These are phyloP conservation scores for Notarius quadriscutis DNA, from an alignment of 2,113 vertebrate genomes.

Conservation along the genomic window DNA sequence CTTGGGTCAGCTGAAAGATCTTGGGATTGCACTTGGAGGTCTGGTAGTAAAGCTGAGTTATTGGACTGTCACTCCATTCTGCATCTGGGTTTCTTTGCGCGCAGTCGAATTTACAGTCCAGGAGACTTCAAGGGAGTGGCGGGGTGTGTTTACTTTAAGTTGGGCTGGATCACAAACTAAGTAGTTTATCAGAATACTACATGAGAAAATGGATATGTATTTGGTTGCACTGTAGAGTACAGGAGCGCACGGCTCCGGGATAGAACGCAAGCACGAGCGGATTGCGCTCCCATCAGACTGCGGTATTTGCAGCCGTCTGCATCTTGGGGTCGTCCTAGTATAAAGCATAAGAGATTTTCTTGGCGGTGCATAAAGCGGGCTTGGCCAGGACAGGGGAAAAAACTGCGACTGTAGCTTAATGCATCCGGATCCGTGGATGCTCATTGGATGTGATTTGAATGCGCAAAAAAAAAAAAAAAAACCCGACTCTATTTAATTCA, in stretches of 20 bases:
- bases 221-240: not conserved
- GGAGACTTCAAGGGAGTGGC: conserved; percentile 16
- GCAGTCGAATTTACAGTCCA: not conserved
- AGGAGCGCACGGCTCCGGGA: not conserved
- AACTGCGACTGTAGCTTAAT: conserved; percentile 8
- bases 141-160: not conserved
- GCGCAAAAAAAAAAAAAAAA: not conserved
- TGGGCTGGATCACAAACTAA: not conserved
- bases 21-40: not conserved
- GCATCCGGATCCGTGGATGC: not conserved
- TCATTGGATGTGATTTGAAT: not conserved
- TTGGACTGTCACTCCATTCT: not conserved
- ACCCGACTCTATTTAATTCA: not conserved
- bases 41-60: not conserved
- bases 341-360: conserved; percentile 50
- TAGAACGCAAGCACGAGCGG: not conserved
- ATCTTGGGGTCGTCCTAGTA: conserved; percentile 65
- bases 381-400: not conserved
- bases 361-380: not conserved
- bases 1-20: not conserved
- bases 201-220: not conserved
- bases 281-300: conserved; percentile 44
- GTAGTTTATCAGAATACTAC: not conserved
- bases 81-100: not conserved
- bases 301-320: conserved; percentile 60